A percentile compares a stretch with the other conserved stretches of the same genome.
Evolutionary conservation across 2,113 vertebrate species (phyloP).

Genomic region (Sorex araneus): DNA sequence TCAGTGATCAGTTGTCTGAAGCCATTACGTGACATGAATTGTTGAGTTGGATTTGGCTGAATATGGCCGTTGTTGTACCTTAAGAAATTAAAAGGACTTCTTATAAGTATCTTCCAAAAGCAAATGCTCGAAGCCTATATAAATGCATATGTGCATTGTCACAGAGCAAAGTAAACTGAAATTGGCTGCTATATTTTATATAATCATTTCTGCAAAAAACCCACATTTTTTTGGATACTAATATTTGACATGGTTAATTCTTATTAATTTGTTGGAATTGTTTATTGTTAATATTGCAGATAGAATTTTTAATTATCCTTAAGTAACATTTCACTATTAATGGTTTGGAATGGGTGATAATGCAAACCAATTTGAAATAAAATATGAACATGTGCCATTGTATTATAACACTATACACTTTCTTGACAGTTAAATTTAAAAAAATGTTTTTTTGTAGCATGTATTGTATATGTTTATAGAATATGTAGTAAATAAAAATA

Average conservation of each 20-base stretch:
- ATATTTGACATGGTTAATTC: slow-evolving; percentile 90
- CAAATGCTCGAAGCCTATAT: slow-evolving; percentile 84
- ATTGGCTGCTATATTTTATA: slow-evolving; percentile 90
- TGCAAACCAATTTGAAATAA: slow-evolving; percentile 91
- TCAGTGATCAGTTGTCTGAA: slow-evolving; percentile 79
- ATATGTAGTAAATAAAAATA: slow-evolving; percentile 96
- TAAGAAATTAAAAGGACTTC: slow-evolving; percentile 85
- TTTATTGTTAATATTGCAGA: slow-evolving; percentile 91
- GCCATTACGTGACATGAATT: slow-evolving; percentile 81
- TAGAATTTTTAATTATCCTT: slow-evolving; percentile 90
- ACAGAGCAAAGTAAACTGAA: slow-evolving; percentile 87
- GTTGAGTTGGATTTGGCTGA: slow-evolving; percentile 85
- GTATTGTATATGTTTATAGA: slow-evolving; percentile 96
- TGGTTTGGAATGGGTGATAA: slow-evolving; percentile 88
- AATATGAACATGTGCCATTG: slow-evolving; percentile 95
- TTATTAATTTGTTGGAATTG: slow-evolving; percentile 91
- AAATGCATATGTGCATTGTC: slow-evolving; percentile 87
- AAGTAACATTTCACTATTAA: slow-evolving; percentile 89
- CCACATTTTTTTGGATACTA: slow-evolving; percentile 88
- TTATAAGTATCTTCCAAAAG: slow-evolving; percentile 84
- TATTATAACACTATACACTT: slow-evolving; percentile 98
- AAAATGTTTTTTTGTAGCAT: slow-evolving; percentile 91
- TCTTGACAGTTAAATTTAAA: slow-evolving; percentile 91
- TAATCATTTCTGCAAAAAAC: slow-evolving; percentile 88
- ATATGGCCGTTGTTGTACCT: slow-evolving; percentile 86